Conservation (phyloP, 1,140 invertebrate species). For the Papilio aristodemus region DNA sequence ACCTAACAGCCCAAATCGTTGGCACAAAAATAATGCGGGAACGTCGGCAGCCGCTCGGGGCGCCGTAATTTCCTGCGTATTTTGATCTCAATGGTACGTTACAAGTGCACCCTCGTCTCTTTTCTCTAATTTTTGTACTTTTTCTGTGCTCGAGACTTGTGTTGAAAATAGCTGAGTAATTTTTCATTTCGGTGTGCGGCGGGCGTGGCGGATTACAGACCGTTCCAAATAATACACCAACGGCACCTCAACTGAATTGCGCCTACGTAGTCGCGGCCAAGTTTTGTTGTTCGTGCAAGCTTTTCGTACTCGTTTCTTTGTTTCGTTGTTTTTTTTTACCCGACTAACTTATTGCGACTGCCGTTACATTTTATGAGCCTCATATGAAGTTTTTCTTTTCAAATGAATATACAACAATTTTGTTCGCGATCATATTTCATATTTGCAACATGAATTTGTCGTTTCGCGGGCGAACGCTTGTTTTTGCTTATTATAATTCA, state of each 20-base stretch:
- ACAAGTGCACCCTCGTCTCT: constrained; percentile 76
- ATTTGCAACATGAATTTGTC: constrained; percentile 40
- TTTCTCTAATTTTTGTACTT: constrained; percentile 80
- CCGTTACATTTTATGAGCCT: constrained; percentile 52
- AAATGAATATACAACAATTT: constrained; percentile 61
- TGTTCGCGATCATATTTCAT: constrained; percentile 43
- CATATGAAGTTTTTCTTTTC: constrained; percentile 56
- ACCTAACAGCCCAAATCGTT: constrained; percentile 73
- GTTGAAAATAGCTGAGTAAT: constrained; percentile 77
- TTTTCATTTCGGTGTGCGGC: constrained; percentile 77
- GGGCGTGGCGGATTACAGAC: constrained; percentile 76
- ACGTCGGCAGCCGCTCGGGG: constrained; percentile 54
- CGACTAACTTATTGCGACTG: constrained; percentile 50
- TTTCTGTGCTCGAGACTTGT: constrained; percentile 70
- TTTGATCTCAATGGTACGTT: constrained; percentile 78
- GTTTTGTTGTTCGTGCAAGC: constrained; percentile 59
- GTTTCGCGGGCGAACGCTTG: constrained; percentile 36
- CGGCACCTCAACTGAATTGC: constrained; percentile 66
- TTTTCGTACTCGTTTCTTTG: constrained; percentile 56
- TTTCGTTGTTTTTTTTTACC: constrained; percentile 49
- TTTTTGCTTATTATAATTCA: constrained; percentile 34
- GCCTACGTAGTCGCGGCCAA: constrained; percentile 48
- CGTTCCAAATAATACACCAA: constrained; percentile 71
- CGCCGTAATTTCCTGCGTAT: constrained; percentile 77
- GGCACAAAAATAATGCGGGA: constrained; percentile 73